Conservation (phyloP, 2,113 vertebrate species). For the Melospiza georgiana region DNA sequence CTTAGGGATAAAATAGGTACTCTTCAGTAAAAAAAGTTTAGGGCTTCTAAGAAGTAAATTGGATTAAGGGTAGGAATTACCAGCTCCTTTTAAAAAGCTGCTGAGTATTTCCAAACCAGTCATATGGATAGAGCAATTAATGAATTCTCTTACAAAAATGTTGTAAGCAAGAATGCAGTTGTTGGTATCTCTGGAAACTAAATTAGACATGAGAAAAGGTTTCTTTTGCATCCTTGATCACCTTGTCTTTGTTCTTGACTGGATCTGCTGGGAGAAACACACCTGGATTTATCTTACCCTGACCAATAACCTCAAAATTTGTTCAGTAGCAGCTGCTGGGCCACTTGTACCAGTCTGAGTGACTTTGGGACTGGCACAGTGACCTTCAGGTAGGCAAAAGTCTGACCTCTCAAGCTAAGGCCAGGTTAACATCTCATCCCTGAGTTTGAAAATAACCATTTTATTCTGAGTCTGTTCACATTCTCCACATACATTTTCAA, state of each 20-base stretch:
- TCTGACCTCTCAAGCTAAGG: neutral
- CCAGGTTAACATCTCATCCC: neutral
- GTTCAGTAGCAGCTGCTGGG: neutral
- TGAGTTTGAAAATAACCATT: neutral
- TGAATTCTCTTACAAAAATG: neutral
- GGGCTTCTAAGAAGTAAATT: neutral
- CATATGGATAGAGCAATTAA: neutral
- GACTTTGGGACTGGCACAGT: fast-evolving
- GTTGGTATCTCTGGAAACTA: neutral
- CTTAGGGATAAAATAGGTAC: neutral
- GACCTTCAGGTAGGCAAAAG: neutral
- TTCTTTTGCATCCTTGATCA: neutral
- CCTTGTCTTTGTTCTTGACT: neutral
- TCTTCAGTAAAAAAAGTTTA: neutral
- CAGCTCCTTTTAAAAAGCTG: neutral
- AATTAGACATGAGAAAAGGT: neutral
- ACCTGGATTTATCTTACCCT: neutral
- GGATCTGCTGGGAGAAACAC: neutral
- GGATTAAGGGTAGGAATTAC: neutral
- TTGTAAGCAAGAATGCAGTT: neutral
- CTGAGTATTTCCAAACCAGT: neutral
- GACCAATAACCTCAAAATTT: neutral
- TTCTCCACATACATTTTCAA: neutral
- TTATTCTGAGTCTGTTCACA: neutral
- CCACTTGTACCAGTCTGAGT: neutral